Evolutionary conservation across 2,888 invertebrate genomes (phyloP), one percentile per base, ranked within the genome.

Genomic region (Apeira syringaria): DNA sequence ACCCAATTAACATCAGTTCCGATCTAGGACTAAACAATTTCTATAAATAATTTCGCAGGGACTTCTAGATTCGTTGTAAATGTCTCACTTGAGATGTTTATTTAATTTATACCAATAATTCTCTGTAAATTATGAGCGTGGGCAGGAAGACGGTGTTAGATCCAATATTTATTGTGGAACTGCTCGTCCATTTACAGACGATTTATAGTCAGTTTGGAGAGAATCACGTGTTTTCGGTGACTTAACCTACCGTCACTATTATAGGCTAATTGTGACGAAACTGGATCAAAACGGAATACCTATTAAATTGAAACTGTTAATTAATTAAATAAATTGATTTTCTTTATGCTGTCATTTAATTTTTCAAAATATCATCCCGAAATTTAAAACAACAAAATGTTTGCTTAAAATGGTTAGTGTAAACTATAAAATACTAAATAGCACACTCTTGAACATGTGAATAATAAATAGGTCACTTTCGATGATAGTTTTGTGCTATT

Each of bases 21-120:
- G 8, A 30, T 59, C 41, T 56, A 49, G 48, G 52, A 61, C 53
- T 47, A 57, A 57, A 61, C 59, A 59, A 57, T 64, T 64, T 65
- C 74, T 50, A 46, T 52, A 52, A 46, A 52, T 55, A 52, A 77
- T 76, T 79, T 83, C 57, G 82, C 80, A 68, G 68, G 64, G 69
- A 72, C 74, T 76, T 58, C 56, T 59, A 69, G 72, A 78, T 81
- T 75, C 73, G 73, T 77, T 79, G 74, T 81, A 76, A 80, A 78
- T 61, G 82, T 80, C 81, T 64, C 68, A 72, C 68, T 79, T 79
- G 84, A 85, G 68, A 80, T 85, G 81, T 86, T 86, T 86, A 83
- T 86, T 85, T 85, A 80, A 83, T 87, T 80, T 80, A 85, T 83
- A 78, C 80, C 72, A 76, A 85, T 86, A 84, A 81, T 74, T 87